Percentiles rank a stretch among this genome's conserved stretches.
phyloP scores from a whole-genome alignment of 1,140 invertebrate genomes.

The Aphelinus atriplicis region DNA sequence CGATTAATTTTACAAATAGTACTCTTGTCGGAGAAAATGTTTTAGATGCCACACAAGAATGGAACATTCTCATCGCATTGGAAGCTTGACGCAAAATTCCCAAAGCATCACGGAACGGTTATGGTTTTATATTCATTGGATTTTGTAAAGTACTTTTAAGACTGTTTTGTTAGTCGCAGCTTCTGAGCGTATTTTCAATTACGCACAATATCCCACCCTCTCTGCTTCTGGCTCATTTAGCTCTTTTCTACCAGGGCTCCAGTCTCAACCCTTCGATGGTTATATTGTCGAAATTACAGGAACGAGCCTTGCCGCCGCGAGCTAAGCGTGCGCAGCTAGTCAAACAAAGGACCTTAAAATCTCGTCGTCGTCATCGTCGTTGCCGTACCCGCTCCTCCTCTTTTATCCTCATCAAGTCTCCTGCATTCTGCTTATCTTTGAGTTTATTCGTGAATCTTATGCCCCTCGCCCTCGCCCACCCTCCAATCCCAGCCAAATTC shows the following conservation, averaged over 20 bases:
- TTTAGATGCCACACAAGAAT: no score
- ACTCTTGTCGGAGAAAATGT: no score
- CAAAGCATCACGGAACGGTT: no score
- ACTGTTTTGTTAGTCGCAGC: no score
- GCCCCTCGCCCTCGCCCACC: neutral
- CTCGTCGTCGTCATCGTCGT: constrained; percentile 17
- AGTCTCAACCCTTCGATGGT: constrained; percentile 27
- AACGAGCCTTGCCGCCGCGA: neutral
- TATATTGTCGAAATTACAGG: constrained; percentile 32
- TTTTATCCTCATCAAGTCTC: constrained; percentile 34
- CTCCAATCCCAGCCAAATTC: neutral
- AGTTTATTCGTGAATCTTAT: constrained; percentile 35
- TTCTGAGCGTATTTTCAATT: neutral
- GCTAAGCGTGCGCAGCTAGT: constrained; percentile 27
- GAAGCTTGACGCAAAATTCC: no score
- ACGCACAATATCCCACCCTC: neutral
- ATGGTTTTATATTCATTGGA: no score
- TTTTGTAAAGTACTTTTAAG: no score
- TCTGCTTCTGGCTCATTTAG: neutral
- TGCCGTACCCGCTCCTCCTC: neutral
- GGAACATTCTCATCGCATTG: no score
- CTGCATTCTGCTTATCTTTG: constrained; percentile 34
- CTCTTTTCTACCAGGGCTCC: neutral
- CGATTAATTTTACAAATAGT: no score
- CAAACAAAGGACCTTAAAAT: constrained; percentile 41